Conservation (phyloP, 2,797 vertebrate species). For the Sebastes matsubarae region DNA sequence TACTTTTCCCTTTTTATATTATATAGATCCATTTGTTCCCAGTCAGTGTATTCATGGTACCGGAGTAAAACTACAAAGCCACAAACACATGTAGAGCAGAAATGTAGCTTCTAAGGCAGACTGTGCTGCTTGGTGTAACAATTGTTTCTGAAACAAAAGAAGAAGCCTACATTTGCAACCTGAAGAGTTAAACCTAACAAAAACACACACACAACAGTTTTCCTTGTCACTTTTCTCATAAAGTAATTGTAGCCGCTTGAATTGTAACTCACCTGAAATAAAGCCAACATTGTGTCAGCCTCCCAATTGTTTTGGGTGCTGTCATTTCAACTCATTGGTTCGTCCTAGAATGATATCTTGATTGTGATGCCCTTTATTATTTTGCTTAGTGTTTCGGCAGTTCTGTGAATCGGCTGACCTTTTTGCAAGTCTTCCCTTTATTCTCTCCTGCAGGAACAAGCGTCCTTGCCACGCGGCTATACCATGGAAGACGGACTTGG, state of each 20-base stretch:
- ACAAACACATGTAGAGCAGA: conserved; percentile 1
- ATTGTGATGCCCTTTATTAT: conserved; percentile 83
- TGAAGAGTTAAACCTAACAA: conserved; percentile 14
- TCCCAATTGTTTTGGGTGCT: conserved; percentile 56
- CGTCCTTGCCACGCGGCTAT: conserved; percentile 53
- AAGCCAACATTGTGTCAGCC: conserved; percentile 53
- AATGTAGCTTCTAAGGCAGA: background rate
- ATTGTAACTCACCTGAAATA: conserved; percentile 46
- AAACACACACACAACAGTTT: background rate
- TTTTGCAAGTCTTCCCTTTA: conserved; percentile 70
- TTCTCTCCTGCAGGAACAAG: conserved; percentile 58
- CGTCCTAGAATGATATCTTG: conserved; percentile 75
- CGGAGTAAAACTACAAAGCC: conserved; percentile 5
- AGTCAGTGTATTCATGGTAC: conserved; percentile 24
- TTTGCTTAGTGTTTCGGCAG: conserved; percentile 75
- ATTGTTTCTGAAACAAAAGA: background rate
- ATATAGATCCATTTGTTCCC: conserved; percentile 46
- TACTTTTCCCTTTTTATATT: conserved; percentile 53
- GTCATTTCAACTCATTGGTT: conserved; percentile 72
- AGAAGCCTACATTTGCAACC: background rate
- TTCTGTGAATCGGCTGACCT: conserved; percentile 81
- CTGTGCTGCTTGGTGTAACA: background rate
- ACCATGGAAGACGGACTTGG: conserved; percentile 56
- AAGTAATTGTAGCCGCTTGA: background rate
- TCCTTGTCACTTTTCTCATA: conserved; percentile 17